Evolutionary conservation across 1,140 invertebrate species (phyloP), one percentile per base, ranked within the genome.

Genomic region (Limonius californicus): DNA sequence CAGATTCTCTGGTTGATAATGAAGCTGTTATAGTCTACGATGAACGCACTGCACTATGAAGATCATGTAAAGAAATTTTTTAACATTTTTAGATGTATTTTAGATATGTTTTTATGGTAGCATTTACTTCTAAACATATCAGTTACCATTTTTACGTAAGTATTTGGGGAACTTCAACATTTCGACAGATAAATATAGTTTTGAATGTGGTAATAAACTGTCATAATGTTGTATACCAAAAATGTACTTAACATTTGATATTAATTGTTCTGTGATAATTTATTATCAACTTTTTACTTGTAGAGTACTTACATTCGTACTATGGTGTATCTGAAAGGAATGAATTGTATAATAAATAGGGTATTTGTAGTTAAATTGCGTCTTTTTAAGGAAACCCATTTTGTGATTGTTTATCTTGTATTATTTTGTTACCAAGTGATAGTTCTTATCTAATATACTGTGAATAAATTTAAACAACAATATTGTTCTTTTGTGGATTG

Each of bases 11-110:
- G 43, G 82, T 84, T 6, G 81, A 87, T 69, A 86, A 87, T 61
- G 87, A 88, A 76, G 87, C 86, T 19, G 84, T 88, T 57, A 86
- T 89, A 54, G 85, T 89, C 8, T 88, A 88, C 69, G 86, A 89
- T 72, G 87, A 89, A 79, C 74, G 87, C 45, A 89, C 87, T 30
- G 86, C 85, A 32, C 80, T 89, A 54, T 86, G 78, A 77, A 67
- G 42, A 35, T 3, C 23, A 27, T 27, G 9, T 27, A 4, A 27
- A 4, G 2, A 47, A 59, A 39, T 39, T 9, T 27, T 27, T 27
- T 39, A 12, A 39, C 35, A 39, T 11, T 39, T 39, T 12, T 39
- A 12, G 11, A 39, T 39, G 35, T 14, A 39, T 39, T 39, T 39
- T 39, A 12, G n/a, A 39, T 39, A 39, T 39, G 35, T 39, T 39